Evolutionary conservation across 2,113 vertebrate species (phyloP), one percentile per base, ranked within the genome.

Genomic region (Setophaga coronata): DNA sequence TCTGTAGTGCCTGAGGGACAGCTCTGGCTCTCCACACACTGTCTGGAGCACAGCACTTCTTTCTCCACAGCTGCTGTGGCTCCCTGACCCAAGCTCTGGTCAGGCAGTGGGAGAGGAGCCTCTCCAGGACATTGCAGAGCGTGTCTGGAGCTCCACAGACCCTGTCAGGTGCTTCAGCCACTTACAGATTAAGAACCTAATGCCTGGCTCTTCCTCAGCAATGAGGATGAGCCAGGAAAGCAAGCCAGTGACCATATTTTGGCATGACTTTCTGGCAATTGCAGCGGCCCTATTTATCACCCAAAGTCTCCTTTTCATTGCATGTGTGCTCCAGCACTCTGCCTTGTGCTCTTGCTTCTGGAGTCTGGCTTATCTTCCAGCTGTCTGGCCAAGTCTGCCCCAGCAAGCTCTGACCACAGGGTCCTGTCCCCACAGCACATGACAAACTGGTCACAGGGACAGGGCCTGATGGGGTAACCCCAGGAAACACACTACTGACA

Each of bases 351-450:
- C 91, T 65, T 81, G 67, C 90, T 89, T 51, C 87, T 61, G 67
- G 54, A 89, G 43, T 7, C 88, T 89, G 89, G 72, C 72, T 94
- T 93, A 89, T 86, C 88, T 95, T 82, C 21, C 61, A 48, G 73
- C 60, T 85, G 72, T 94, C 95, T 97, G 81, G 89, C 93, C 95
- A 96, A 93, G 67, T 26, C 60, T 47, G 12, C 47, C 33, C 21
- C 31, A 26, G 58, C 7, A 51, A 93, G 61, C 58, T 28, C 7
- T 3, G 25, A 54, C n/a, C 56, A 34, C 65, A 34, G 57, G 47
- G 36, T 53, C 28, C 72, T 40, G 47, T 36, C 77, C 61, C 87
- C 78, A 29, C 62, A 57, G 36, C 36, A 38, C 36, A 38, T 38
- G 36, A 38, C 73, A 71, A 14, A 51, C 28, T 6, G 36, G 31